Base-by-base conservation (phyloP, 2,888 invertebrate species). In the Spodoptera picta region DNA sequence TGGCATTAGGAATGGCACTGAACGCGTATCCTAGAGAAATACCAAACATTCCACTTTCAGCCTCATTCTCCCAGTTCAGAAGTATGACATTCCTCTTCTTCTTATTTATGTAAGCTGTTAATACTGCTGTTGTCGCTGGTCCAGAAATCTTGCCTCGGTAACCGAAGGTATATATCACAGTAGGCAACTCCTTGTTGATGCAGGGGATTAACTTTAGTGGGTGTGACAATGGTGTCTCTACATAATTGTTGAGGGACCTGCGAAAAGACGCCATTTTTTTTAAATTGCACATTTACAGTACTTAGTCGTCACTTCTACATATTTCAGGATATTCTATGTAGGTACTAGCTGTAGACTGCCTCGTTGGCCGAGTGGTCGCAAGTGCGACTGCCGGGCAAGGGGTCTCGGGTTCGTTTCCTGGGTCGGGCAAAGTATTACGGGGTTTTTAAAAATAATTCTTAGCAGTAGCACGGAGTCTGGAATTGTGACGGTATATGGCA, bases 21-120 rank as follows among this genome's bases (percentile, higher is more conserved):
- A 92, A 68, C 7, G 84, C 88, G 60, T 95, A 95, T 3, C 91
- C 87, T 11, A 93, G 56, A 0, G 89, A 79, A 68, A 89, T 87
- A 1, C 93, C 93, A 0, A 93, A 71, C 6, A 87, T 7, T 0
- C 92, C 90, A 50, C 90, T 90, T 31, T 74, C 84, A 0, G 94
- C 94, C 69, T 95, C 94, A 41, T 91, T 85, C 61, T 94, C 89
- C 95, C 95, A 95, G 60, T 95, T 93, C 11, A 95, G 61, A 0
- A 95, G 87, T 1, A 95, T 60, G 0, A 94, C 87, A 67, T 95
- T 95, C 48, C 88, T 87, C 79, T 91, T 94, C 79, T 70, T 89
- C 54, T 83, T 91, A 2, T 77, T 75, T 50, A 94, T 77, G 65
- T 93, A 93, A 1, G 92, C 88, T 1, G 73, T 60, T 6, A 94